phyloP scores from a whole-genome alignment of 2,797 vertebrate genomes.

The Paratrypauchen microcephalus region DNA sequence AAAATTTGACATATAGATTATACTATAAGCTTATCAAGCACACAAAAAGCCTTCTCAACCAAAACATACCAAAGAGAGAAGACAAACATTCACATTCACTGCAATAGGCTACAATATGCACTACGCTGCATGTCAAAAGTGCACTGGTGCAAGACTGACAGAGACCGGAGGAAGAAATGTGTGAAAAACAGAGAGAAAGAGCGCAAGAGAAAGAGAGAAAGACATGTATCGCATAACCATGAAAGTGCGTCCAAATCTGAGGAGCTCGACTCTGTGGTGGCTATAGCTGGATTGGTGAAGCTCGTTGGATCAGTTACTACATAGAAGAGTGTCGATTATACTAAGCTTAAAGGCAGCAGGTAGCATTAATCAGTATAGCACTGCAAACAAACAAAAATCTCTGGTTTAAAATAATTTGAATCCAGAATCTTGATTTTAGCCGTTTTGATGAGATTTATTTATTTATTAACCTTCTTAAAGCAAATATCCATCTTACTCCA shows the following conservation, averaged over 20 bases:
- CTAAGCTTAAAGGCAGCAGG: conserved; percentile 40
- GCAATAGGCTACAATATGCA: conserved; percentile 70
- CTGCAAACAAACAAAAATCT: neutral
- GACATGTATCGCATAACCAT: conserved; percentile 76
- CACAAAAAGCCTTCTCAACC: conserved; percentile 74
- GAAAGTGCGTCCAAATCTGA: conserved; percentile 67
- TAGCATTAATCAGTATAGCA: conserved; percentile 24
- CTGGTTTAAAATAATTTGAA: neutral
- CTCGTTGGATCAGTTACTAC: conserved; percentile 21
- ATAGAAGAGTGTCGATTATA: conserved; percentile 37
- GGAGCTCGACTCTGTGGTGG: conserved; percentile 77
- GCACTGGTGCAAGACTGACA: conserved; percentile 72
- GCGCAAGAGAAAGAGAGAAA: conserved; percentile 21
- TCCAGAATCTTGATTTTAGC: neutral
- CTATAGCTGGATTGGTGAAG: conserved; percentile 38
- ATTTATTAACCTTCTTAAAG: too few relatives aligned
- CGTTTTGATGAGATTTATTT: neutral
- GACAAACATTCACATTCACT: conserved; percentile 72
- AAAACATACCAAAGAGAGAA: conserved; percentile 44
- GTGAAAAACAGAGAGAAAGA: conserved; percentile 46
- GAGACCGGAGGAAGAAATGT: conserved; percentile 61
- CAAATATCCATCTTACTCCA: too few relatives aligned
- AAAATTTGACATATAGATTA: neutral
- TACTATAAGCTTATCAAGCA: conserved; percentile 49
- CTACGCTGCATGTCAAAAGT: conserved; percentile 69